phyloP scores from a whole-genome alignment of 2,113 vertebrate species.

The Ciconia boyciana region DNA sequence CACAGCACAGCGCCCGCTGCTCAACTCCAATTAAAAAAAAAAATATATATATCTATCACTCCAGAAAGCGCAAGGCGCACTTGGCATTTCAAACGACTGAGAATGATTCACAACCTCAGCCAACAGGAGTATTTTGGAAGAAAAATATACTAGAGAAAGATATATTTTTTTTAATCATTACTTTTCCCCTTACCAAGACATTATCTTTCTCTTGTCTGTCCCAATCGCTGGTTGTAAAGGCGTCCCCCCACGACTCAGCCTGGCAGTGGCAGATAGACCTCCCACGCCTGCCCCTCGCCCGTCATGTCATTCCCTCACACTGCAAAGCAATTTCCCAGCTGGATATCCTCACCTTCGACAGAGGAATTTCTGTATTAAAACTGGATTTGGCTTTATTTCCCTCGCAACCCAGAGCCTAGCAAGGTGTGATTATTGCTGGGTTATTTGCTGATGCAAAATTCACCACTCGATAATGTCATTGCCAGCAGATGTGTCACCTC shows the following conservation, averaged over 20 bases:
- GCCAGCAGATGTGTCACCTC: background rate
- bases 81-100: background rate
- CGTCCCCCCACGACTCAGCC: accelerated
- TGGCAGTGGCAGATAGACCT: background rate
- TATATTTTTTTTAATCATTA: background rate
- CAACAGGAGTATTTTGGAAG: background rate
- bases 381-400: background rate
- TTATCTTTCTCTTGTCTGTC: accelerated
- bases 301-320: accelerated
- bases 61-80: background rate
- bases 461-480: accelerated
- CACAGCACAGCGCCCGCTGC: background rate
- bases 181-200: background rate
- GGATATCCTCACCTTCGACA: accelerated
- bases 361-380: background rate
- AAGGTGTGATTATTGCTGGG: background rate
- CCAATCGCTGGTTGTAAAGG: background rate
- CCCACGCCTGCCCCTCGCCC: background rate
- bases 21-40: background rate
- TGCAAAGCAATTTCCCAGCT: background rate
- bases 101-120: conserved; percentile 31
- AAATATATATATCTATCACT: background rate
- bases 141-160: background rate
- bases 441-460: background rate
- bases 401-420: background rate